A percentile compares a stretch with the other conserved stretches of the same genome.
Evolutionary conservation across 2,113 vertebrate species (phyloP).

Genomic region (Xenus cinereus): DNA sequence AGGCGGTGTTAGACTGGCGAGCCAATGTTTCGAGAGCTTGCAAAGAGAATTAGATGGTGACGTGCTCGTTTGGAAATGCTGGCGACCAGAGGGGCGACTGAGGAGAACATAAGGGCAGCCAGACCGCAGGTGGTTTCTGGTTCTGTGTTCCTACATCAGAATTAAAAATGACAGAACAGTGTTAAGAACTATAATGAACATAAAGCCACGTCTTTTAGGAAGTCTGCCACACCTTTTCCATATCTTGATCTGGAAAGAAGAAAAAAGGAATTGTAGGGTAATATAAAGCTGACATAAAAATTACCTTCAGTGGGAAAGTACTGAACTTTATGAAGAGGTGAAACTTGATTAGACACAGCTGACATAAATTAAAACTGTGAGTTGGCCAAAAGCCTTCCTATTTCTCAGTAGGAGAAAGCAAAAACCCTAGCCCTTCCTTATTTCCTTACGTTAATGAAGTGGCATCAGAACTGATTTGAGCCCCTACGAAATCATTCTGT

Average conservation of each 20-base stretch:
- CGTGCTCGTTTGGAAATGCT: background rate
- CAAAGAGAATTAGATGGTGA: background rate
- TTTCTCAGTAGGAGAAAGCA: background rate
- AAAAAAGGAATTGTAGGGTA: background rate
- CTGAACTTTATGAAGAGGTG: background rate
- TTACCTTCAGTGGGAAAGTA: background rate
- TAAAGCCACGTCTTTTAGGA: background rate
- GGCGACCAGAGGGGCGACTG: accelerated
- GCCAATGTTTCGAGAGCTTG: background rate
- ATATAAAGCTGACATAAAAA: background rate
- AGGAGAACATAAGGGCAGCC: background rate
- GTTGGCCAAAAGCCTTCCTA: background rate
- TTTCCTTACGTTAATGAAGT: background rate
- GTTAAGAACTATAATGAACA: background rate
- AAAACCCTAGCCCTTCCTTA: background rate
- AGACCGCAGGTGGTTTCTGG: background rate
- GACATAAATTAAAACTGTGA: background rate
- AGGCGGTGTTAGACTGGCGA: background rate
- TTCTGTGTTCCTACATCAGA: background rate
- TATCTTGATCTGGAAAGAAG: background rate
- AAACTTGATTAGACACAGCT: background rate
- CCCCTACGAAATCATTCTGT: background rate
- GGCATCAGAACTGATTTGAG: background rate
- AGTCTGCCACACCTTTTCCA: background rate
- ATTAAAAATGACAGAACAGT: background rate